Conservation (phyloP, 2,888 invertebrate genomes). For the Pantelozetes paolii region DNA sequence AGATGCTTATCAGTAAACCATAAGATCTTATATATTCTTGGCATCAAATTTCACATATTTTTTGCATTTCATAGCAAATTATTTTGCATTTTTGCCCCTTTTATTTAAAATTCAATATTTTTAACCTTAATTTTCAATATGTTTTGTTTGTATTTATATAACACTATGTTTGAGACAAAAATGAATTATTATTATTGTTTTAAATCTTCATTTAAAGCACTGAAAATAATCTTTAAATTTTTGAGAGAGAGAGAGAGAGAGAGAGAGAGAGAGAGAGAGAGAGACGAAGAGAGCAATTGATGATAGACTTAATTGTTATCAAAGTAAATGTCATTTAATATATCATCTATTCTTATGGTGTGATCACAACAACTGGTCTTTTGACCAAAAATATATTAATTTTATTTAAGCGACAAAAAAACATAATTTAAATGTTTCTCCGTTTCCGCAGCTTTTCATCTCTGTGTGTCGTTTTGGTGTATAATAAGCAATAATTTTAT, state of each 20-base stretch:
- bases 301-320: not conserved
- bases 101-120: not conserved
- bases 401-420: conserved; percentile 23
- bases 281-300: too few relatives aligned
- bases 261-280: too few relatives aligned
- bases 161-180: too few relatives aligned
- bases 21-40: conserved; percentile 10
- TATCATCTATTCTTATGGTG: not conserved
- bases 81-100: not conserved
- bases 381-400: conserved; percentile 15
- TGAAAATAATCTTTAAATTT: too few relatives aligned
- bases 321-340: not conserved
- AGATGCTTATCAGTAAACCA: conserved; percentile 26
- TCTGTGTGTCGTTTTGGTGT: not conserved
- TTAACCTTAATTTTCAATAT: not conserved
- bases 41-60: not conserved
- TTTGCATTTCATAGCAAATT: not conserved
- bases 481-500: not conserved
- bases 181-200: too few relatives aligned
- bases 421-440: conserved; percentile 7
- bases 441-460: not conserved
- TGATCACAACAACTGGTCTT: not conserved
- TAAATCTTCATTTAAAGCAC: too few relatives aligned
- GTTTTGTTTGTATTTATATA: not conserved
- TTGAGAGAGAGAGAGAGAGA: too few relatives aligned